Evolutionary conservation across 2,797 vertebrate species (phyloP), one percentile per base, ranked within the genome.

Genomic region (Chrysocyon brachyurus): DNA sequence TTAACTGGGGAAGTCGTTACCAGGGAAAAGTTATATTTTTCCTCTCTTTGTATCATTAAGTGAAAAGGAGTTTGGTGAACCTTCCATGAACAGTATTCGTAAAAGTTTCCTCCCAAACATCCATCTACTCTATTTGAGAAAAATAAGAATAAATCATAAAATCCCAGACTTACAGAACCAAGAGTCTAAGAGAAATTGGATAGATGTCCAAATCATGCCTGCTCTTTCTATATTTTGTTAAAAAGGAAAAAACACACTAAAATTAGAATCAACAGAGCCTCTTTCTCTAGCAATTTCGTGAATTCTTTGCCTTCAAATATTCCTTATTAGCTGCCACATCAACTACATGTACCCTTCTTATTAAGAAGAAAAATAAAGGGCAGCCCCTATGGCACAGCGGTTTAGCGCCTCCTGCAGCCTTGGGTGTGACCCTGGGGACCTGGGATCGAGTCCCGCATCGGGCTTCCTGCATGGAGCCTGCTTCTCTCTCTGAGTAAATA

Each of bases 1-100:
- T 96, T 36, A 83, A 21, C 26, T 73, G 40, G 61, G 14, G n/a
- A 95, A 92, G 75, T 79, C 94, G 88, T 92, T 64, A 88, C 16
- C 28, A 92, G 33, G 4, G 12, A 75, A 92, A 85, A 87, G 24
- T 19, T 57, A 0, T 28, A 66, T 49, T 82, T 88, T 73, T 66
- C 33, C 3, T 94, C 57, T 87, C 3, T 84, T 61, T 33, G 9
- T n/a, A 22, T 93, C 66, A 84, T 5, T 56, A 85, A 73, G 61
- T 17, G 95, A 94, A 93, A 95, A 81, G 9, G 24, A 97, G 19
- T 46, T 96, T 61, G 91, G 70, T 72, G 59, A 97, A 91, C 19
- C 11, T 91, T 95, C 93, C 90, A 46, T 54, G 54, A 33, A 86
- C 28, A 36, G 5, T 26, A 15, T 81, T 97, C 70, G 96, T 46